phyloP scores from a whole-genome alignment of 2,888 invertebrate species.

The Diogma glabrata region DNA sequence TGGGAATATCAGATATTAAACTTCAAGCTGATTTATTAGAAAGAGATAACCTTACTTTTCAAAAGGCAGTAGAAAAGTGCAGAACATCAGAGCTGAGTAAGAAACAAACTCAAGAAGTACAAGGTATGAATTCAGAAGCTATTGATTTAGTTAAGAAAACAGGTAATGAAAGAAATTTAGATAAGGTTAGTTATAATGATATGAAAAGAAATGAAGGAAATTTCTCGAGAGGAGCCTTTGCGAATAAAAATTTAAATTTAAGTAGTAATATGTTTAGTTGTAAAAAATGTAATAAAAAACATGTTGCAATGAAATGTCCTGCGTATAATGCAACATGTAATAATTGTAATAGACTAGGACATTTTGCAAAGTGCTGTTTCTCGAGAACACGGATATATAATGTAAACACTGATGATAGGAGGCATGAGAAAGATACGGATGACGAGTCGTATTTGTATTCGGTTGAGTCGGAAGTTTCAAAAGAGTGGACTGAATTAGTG shows the following conservation, averaged over 20 bases:
- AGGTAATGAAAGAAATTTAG: not conserved
- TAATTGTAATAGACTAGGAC: not conserved
- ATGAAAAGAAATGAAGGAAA: not conserved
- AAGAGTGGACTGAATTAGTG: not conserved
- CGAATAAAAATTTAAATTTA: not conserved
- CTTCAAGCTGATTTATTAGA: not conserved
- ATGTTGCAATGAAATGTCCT: not conserved
- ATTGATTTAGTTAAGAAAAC: not conserved
- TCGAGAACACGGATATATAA: not conserved
- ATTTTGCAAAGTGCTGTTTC: not conserved
- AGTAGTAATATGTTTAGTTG: not conserved
- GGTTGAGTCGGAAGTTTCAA: not conserved
- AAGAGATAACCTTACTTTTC: slow-evolving; percentile 1
- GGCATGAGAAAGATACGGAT: not conserved
- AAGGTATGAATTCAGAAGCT: not conserved
- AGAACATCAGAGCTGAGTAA: no score
- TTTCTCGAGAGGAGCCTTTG: not conserved
- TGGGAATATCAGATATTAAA: not conserved
- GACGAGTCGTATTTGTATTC: not conserved
- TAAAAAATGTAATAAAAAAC: slow-evolving; percentile 1
- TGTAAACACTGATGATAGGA: not conserved
- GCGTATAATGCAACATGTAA: not conserved
- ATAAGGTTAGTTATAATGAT: not conserved
- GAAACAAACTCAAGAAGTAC: not conserved
- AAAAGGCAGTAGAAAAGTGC: not conserved